Evolutionary conservation across 1,140 invertebrate genomes (phyloP), one percentile per base, ranked within the genome.

Genomic region (Ectropis grisescens): DNA sequence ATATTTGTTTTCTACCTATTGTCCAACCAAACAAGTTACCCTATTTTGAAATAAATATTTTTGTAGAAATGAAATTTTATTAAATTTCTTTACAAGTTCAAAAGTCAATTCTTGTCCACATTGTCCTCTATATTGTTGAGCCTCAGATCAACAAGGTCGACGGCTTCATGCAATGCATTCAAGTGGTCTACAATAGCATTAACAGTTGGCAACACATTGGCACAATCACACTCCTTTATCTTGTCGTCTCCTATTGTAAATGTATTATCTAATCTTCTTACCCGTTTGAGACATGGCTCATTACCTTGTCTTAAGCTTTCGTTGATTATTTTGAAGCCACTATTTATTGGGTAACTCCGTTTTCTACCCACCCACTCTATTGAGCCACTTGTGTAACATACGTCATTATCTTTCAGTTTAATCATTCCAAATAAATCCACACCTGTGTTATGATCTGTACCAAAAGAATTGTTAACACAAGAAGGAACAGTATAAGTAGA

Each of bases 151-250:
- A 82, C 64, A 34, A 79, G 42, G 36, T 82, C 76, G 3, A 83
- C 66, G 30, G 74, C 78, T 46, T 76, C 70, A 67, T 82, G 76
- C 7, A 83, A 48, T 28, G 72, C 75, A 69, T 72, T 71, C 22
- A 83, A 54, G 48, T 83, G 79, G 46, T 78, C 74, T 33, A 79
- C 68, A 56, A 83, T 79, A 32, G 75, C 72, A 69, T 79, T 78
- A 1, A 82, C 66, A 47, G 75, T 78, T 23, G 78, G 75, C n/a
- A 81, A 38, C 11, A 79, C 61, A 69, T 81, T 65, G 35, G 65
- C 62, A 68, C 76, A 81, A 29, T 74, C 65, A 66, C 75, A 80
- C 29, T 68, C 64, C 14, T 58, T 66, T 25, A 56, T 34, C 33
- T 45, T 56, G 23, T 42, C 43, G 10, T 19, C 13, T 10, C 37